phyloP scores from a whole-genome alignment of 2,113 vertebrate species.

The Salvelinus alpinus region DNA sequence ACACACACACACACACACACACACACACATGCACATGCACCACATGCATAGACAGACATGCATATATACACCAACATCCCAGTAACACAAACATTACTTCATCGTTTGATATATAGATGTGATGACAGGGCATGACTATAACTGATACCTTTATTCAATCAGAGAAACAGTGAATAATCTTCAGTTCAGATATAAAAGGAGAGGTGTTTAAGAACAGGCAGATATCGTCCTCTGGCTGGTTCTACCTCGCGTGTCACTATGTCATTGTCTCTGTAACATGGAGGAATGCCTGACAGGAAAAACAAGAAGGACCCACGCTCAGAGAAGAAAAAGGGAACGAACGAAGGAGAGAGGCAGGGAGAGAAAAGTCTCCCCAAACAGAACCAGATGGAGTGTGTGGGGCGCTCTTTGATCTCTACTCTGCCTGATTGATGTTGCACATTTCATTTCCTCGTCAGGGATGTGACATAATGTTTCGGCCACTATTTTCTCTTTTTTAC shows the following conservation, averaged over 20 bases:
- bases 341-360: not conserved
- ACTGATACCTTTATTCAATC: not conserved
- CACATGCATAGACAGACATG: not conserved
- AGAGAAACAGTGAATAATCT: not conserved
- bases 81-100: not conserved
- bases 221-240: constrained; percentile 12
- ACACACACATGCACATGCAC: constrained; percentile 18
- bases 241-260: constrained; percentile 42
- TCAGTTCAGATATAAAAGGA: not conserved
- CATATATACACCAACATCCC: not conserved
- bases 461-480: constrained; percentile 52
- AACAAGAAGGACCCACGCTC: constrained; percentile 24
- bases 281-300: constrained; percentile 51
- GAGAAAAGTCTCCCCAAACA: constrained; percentile 31
- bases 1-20: constrained; percentile 8
- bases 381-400: constrained; percentile 35
- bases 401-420: constrained; percentile 56
- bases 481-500: not conserved
- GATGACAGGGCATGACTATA: not conserved
- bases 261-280: constrained; percentile 55
- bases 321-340: not conserved
- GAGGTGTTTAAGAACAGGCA: not conserved
- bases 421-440: constrained; percentile 56
- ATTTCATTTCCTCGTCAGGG: constrained; percentile 50
- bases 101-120: not conserved